These are phyloP conservation scores for Avahi laniger DNA, from an alignment of 2,797 vertebrate species.

Conservation along the genomic window DNA sequence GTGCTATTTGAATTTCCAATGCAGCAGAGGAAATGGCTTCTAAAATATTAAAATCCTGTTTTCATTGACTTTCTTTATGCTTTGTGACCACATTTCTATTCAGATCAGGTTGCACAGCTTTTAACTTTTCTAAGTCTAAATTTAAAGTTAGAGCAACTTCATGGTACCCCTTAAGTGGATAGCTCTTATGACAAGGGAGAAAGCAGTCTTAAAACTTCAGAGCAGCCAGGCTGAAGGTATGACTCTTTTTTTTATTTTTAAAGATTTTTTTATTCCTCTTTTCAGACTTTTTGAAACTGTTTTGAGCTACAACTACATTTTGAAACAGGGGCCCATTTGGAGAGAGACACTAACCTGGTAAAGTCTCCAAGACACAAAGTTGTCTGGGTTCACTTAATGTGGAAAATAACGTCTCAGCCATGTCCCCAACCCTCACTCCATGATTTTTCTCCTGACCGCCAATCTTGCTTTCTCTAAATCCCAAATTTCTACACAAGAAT, in stretches of 20 bases:
- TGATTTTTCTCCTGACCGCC: not conserved
- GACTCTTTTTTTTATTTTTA: not conserved
- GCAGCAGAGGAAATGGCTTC: conserved; percentile 75
- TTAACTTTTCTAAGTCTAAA: conserved; percentile 67
- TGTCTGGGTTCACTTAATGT: not conserved
- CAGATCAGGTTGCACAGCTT: conserved; percentile 72
- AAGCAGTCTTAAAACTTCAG: conserved; percentile 22
- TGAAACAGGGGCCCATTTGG: not conserved
- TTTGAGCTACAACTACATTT: conserved; percentile 12
- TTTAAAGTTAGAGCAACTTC: conserved; percentile 67
- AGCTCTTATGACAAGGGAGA: conserved; percentile 29
- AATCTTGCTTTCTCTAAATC: not conserved
- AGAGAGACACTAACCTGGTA: not conserved
- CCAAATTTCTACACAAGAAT: not conserved
- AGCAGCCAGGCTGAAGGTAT: not conserved
- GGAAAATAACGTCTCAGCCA: not conserved
- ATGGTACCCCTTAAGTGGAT: conserved; percentile 35
- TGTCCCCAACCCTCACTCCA: not conserved
- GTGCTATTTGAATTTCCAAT: conserved; percentile 74
- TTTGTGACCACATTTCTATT: conserved; percentile 72
- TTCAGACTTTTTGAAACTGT: conserved; percentile 47
- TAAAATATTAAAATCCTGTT: conserved; percentile 78
- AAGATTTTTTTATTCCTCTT: not conserved
- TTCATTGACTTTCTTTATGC: conserved; percentile 74
- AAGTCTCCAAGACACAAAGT: not conserved